A percentile compares a stretch with the other conserved stretches of the same genome.
These are phyloP conservation scores for Ochropleura leucogaster DNA, from an alignment of 2,888 invertebrate species.

Conservation along the genomic window DNA sequence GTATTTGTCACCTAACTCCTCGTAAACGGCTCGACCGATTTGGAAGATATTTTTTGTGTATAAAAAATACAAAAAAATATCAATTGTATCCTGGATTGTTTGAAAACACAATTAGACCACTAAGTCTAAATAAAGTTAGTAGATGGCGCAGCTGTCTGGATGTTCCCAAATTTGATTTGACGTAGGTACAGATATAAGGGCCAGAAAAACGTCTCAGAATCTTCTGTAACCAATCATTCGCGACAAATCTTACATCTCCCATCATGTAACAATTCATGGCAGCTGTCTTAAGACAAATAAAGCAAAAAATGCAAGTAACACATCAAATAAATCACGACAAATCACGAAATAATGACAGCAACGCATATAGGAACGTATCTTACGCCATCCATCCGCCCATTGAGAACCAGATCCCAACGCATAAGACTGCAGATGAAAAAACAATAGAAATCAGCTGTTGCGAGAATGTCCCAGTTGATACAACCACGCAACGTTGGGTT, in stretches of 20 bases:
- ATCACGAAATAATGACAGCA: conserved; percentile 30
- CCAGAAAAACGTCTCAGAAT: not conserved
- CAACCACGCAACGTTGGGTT: conserved; percentile 27
- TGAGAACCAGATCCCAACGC: conserved; percentile 54
- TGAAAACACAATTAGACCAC: too few relatives aligned
- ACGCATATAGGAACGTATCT: conserved; percentile 16
- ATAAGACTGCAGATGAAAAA: conserved; percentile 50
- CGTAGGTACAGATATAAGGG: too few relatives aligned
- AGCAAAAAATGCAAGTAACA: conserved; percentile 7
- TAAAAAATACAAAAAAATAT: too few relatives aligned
- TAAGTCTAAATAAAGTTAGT: too few relatives aligned
- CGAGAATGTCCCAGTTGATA: conserved; percentile 37
- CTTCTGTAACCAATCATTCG: not conserved
- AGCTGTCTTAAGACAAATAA: not conserved
- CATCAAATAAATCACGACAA: conserved; percentile 32
- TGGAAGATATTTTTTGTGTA: too few relatives aligned
- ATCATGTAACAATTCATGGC: not conserved
- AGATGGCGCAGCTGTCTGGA: too few relatives aligned
- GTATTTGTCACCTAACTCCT: too few relatives aligned
- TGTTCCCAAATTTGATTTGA: too few relatives aligned
- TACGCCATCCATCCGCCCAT: conserved; percentile 53
- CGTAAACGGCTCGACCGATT: too few relatives aligned
- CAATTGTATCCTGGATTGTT: too few relatives aligned
- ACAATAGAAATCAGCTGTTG: conserved; percentile 62
- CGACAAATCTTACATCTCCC: not conserved